phyloP scores from a whole-genome alignment of 2,113 vertebrate genomes.

The Nothocercus julius region DNA sequence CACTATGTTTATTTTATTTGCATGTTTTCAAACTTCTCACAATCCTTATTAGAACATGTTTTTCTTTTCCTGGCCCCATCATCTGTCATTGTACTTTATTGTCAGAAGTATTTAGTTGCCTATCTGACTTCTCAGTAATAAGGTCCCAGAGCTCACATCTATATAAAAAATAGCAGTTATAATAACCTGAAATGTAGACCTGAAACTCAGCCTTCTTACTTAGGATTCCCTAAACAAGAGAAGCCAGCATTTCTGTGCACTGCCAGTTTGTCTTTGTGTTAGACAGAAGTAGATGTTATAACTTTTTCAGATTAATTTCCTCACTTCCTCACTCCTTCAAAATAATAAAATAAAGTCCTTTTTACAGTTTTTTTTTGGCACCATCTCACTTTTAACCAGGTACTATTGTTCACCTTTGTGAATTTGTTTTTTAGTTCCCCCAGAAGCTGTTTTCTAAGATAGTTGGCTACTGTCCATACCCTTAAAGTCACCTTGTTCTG shows the following conservation, averaged over 20 bases:
- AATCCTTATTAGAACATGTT: background rate
- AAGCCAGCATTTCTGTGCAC: background rate
- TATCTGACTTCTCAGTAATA: slow-evolving; percentile 3
- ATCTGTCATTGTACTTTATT: slow-evolving; percentile 2
- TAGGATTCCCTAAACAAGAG: background rate
- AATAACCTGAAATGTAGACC: background rate
- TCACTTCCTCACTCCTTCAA: background rate
- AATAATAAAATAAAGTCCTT: background rate
- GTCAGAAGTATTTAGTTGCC: background rate
- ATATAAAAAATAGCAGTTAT: background rate
- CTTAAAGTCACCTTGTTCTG: background rate
- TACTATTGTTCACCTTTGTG: background rate
- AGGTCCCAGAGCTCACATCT: slow-evolving; percentile 16
- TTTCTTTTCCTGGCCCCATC: background rate
- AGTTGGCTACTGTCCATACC: fast-evolving
- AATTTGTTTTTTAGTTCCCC: background rate
- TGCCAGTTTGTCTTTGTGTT: background rate
- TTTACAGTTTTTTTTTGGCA: too few relatives aligned
- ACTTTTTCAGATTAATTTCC: background rate
- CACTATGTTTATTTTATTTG: background rate
- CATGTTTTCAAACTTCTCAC: background rate
- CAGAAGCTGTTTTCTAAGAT: background rate
- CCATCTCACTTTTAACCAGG: background rate
- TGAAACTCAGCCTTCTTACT: background rate
- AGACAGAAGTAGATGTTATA: background rate